Conservation (phyloP, 1,140 invertebrate genomes). For the Anthonomus grandis region DNA sequence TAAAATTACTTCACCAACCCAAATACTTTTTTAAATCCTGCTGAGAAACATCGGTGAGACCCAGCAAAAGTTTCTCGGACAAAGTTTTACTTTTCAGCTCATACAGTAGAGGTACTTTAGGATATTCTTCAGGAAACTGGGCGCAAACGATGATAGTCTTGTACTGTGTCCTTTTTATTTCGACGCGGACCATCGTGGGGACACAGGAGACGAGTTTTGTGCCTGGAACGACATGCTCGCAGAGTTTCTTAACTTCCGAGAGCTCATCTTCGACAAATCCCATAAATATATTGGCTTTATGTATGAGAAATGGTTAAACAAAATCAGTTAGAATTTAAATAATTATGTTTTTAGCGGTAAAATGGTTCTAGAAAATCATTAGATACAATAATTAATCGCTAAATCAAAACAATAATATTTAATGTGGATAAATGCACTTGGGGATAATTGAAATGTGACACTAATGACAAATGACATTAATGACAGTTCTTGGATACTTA, state of each 20-base stretch:
- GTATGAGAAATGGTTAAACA: no score
- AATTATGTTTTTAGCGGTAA: no score
- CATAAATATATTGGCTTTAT: conserved; percentile 50
- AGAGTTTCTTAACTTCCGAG: conserved; percentile 60
- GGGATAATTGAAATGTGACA: no score
- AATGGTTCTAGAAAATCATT: no score
- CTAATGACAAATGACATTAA: no score
- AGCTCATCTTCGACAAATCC: conserved; percentile 64
- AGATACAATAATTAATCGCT: no score
- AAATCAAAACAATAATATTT: no score
- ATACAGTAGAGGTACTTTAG: conserved; percentile 56
- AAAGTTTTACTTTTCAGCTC: conserved; percentile 72
- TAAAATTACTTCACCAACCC: conserved; percentile 38
- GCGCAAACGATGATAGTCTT: conserved; percentile 64
- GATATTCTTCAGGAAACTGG: conserved; percentile 65
- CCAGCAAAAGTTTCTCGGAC: conserved; percentile 60
- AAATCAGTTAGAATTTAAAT: no score
- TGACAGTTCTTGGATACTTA: no score
- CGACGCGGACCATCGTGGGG: conserved; percentile 60
- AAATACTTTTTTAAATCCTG: conserved; percentile 60
- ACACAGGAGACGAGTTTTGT: conserved; percentile 67
- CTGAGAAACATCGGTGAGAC: conserved; percentile 63
- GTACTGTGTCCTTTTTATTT: conserved; percentile 62
- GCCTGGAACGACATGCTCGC: conserved; percentile 58
- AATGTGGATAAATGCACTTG: no score